These are phyloP conservation scores for Caenorhabditis macrosperma DNA, from an alignment of 2,888 invertebrate genomes.

Conservation along the genomic window DNA sequence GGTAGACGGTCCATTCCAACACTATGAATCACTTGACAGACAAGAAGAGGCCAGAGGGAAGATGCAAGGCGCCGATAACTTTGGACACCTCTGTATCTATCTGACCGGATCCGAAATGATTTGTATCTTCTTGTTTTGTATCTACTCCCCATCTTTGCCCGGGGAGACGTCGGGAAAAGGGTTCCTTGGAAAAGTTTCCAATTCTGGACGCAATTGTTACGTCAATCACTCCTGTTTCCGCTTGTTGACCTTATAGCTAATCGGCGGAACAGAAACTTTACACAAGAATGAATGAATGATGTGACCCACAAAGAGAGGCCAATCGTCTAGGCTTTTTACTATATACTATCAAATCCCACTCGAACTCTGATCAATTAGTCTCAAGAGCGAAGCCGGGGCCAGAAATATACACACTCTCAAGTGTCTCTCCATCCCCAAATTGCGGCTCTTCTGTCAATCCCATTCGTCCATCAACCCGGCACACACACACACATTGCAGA, in stretches of 20 bases:
- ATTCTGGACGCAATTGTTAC: no score
- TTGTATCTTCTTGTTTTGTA: constrained; percentile 18
- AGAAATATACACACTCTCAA: constrained; percentile 6
- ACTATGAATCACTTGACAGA: constrained; percentile 43
- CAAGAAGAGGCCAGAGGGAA: neutral
- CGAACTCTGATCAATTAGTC: constrained; percentile 45
- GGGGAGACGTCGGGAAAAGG: neutral
- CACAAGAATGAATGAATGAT: no score
- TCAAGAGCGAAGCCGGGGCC: neutral
- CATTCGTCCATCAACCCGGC: no score
- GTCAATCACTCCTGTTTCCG: no score
- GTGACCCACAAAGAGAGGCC: no score
- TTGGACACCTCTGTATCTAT: constrained; percentile 21
- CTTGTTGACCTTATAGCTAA: no score
- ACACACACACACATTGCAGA: constrained; percentile 31
- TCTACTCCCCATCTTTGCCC: neutral
- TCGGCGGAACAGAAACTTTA: no score
- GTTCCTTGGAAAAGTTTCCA: neutral
- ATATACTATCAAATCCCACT: constrained; percentile 14
- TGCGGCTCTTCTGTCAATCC: constrained; percentile 10
- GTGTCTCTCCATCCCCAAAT: constrained; percentile 17
- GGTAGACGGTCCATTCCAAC: neutral
- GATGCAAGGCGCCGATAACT: constrained; percentile 48
- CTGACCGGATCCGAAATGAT: constrained; percentile 18
- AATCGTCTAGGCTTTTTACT: constrained; percentile 3